phyloP scores from a whole-genome alignment of 2,797 vertebrate species.

The Tenualosa thibaudeaui region DNA sequence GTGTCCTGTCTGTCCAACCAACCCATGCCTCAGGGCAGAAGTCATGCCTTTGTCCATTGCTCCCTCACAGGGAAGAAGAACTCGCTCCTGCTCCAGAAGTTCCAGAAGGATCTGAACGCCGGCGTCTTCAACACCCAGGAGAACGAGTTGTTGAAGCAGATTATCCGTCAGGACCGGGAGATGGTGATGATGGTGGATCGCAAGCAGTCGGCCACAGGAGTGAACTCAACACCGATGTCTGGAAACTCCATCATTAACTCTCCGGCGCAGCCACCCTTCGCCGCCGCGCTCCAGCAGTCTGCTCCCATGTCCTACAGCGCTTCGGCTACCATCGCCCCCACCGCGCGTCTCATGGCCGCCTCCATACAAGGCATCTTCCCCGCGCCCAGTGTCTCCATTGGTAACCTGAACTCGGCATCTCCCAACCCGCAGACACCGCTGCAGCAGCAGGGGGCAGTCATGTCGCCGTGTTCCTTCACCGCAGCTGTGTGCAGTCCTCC shows the following conservation, averaged over 20 bases:
- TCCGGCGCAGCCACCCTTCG: conserved; percentile 85
- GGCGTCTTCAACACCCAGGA: conserved; percentile 99
- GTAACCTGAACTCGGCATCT: conserved; percentile 83
- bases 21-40: conserved; percentile 46
- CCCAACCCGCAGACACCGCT: conserved; percentile 79
- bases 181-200: conserved; percentile 91
- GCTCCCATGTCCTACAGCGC: conserved; percentile 81
- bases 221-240: conserved; percentile 83
- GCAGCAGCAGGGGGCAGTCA: conserved; percentile 81
- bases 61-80: conserved; percentile 94
- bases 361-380: conserved; percentile 82
- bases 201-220: conserved; percentile 80
- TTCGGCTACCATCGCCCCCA: conserved; percentile 77
- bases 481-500: conserved; percentile 88
- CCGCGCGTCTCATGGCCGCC: conserved; percentile 81
- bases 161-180: conserved; percentile 97
- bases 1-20: conserved; percentile 23
- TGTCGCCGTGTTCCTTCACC: conserved; percentile 92
- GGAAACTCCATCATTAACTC: conserved; percentile 88
- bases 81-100: conserved; percentile 96
- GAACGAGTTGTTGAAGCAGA: conserved; percentile 99
- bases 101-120: conserved; percentile 98
- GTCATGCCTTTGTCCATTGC: conserved; percentile 63
- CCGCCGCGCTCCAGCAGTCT: conserved; percentile 80
- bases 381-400: conserved; percentile 78